Conservation (phyloP, 2,113 vertebrate species). For the Scytalopus superciliaris region DNA sequence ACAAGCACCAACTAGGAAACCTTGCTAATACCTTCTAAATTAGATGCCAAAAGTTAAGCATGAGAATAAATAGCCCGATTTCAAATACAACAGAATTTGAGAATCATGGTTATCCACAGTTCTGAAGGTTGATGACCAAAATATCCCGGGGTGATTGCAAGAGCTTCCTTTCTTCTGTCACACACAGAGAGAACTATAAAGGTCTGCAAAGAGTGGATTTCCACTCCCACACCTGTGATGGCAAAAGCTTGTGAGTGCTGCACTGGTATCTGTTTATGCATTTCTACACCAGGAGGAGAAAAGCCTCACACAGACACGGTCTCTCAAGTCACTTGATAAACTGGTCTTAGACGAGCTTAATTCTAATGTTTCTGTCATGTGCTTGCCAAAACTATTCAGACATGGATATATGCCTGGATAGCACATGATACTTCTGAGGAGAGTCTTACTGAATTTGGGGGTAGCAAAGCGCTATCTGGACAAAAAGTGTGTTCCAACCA, state of each 20-base stretch:
- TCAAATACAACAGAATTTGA: not conserved
- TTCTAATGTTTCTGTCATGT: not conserved
- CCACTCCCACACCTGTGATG: not conserved
- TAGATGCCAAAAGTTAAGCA: not conserved
- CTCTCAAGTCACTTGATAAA: not conserved
- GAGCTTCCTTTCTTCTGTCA: not conserved
- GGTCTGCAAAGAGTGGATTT: not conserved
- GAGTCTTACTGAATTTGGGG: not conserved
- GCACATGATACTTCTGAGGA: not conserved
- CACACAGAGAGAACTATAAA: not conserved
- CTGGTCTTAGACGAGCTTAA: not conserved
- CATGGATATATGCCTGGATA: not conserved
- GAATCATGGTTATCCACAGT: not conserved
- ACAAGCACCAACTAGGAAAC: not conserved
- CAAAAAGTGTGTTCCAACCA: not conserved
- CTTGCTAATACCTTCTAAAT: not conserved
- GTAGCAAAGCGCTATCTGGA: not conserved
- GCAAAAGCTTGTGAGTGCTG: not conserved
- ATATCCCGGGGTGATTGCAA: not conserved
- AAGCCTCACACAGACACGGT: accelerated
- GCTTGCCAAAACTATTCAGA: too few species aligned
- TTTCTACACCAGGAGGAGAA: not conserved
- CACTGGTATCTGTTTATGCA: not conserved
- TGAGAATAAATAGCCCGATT: not conserved
- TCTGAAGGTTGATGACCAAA: not conserved